Percentiles rank a stretch among this genome's conserved stretches.
phyloP scores from a whole-genome alignment of 2,113 vertebrate species.

The Chaenogobius annularis region DNA sequence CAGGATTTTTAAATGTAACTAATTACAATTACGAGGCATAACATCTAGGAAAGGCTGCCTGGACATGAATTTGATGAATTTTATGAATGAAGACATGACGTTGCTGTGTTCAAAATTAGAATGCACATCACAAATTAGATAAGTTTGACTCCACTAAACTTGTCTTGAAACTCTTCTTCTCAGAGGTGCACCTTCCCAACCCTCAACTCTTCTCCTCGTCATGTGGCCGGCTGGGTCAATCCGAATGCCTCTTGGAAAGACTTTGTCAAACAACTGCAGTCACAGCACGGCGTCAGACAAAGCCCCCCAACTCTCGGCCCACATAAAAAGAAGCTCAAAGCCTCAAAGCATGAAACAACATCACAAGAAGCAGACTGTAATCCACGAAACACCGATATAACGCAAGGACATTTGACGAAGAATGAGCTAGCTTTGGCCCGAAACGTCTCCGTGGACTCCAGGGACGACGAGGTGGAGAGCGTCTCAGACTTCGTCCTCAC shows the following conservation, averaged over 20 bases:
- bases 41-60: too few species aligned
- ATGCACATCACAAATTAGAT: not conserved
- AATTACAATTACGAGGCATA: too few species aligned
- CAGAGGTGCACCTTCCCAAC: constrained; percentile 41
- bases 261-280: constrained; percentile 76
- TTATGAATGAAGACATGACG: not conserved
- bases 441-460: not conserved
- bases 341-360: constrained; percentile 16
- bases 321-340: constrained; percentile 56
- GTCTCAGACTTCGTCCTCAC: constrained; percentile 78
- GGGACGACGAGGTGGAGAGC: not conserved
- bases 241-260: constrained; percentile 77
- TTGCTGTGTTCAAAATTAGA: not conserved
- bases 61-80: not conserved
- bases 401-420: not conserved
- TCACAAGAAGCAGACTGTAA: constrained; percentile 1
- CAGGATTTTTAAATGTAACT: too few species aligned
- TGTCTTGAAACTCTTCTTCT: not conserved
- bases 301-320: constrained; percentile 17
- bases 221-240: constrained; percentile 82
- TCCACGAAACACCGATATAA: not conserved
- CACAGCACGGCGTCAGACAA: not conserved
- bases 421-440: not conserved
- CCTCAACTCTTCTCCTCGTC: constrained; percentile 59
- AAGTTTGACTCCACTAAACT: not conserved